Percentiles rank a stretch among this genome's conserved stretches.
Evolutionary conservation across 2,797 vertebrate genomes (phyloP).

Genomic region (Bucorvus abyssinicus): DNA sequence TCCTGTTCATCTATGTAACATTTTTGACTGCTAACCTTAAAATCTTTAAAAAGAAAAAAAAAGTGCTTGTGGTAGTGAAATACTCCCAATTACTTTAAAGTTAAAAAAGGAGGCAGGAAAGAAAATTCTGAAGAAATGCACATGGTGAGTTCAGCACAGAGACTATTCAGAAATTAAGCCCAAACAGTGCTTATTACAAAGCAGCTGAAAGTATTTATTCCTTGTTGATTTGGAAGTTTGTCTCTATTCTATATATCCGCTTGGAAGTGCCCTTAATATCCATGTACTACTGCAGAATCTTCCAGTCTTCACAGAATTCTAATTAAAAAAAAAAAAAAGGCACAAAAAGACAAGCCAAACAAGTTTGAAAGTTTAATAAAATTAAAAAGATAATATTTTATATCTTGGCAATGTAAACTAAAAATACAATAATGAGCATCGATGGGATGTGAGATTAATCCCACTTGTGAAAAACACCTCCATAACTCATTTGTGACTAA

Average conservation of each 20-base stretch:
- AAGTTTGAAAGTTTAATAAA: slow-evolving; percentile 42
- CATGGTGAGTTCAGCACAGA: not conserved
- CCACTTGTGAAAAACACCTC: slow-evolving; percentile 49
- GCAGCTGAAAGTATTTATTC: not conserved
- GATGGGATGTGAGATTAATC: slow-evolving; percentile 35
- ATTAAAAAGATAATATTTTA: slow-evolving; percentile 25
- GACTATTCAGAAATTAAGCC: not conserved
- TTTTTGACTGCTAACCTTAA: not conserved
- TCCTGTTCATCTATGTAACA: not conserved
- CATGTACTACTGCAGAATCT: not conserved
- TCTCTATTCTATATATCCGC: not conserved
- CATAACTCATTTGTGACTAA: slow-evolving; percentile 58
- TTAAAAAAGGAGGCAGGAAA: not conserved
- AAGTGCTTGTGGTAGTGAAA: not conserved
- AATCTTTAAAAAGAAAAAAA: not conserved
- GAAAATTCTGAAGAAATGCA: not conserved
- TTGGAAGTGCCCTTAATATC: not conserved
- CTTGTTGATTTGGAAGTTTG: not conserved
- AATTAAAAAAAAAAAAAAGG: not conserved
- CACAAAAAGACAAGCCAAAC: not conserved
- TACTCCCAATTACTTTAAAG: not conserved
- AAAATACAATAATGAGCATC: slow-evolving; percentile 51
- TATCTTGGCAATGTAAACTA: not conserved
- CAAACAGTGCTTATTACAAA: not conserved
- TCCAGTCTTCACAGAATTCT: not conserved